These are phyloP conservation scores for Pontoporia blainvillei DNA, from an alignment of 2,113 vertebrate genomes.

Conservation along the genomic window DNA sequence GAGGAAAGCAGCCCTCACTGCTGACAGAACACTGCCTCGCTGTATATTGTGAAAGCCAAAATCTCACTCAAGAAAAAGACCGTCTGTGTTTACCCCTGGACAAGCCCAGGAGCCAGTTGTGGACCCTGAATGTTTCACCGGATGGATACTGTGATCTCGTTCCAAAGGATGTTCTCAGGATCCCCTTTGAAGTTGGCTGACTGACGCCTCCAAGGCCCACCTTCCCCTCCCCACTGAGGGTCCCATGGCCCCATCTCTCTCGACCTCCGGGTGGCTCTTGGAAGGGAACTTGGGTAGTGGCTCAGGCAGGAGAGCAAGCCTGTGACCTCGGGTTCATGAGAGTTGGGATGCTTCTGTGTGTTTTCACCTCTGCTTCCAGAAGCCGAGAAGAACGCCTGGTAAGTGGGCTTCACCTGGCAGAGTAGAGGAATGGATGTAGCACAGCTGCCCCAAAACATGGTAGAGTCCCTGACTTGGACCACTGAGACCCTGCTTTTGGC, in stretches of 20 bases:
- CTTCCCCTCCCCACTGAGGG: neutral
- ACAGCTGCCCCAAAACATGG: neutral
- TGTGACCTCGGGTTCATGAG: neutral
- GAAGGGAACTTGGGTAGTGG: neutral
- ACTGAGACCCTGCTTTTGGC: neutral
- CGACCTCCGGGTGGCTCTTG: neutral
- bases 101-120: neutral
- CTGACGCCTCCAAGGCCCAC: neutral
- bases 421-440: neutral
- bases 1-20: neutral
- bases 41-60: neutral
- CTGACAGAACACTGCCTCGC: too few relatives aligned
- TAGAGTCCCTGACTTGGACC: neutral
- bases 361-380: neutral
- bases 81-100: neutral
- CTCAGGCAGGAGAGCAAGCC: neutral
- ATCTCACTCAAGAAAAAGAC: neutral
- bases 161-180: neutral
- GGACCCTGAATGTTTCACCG: neutral
- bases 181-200: neutral
- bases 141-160: fast-evolving
- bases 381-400: neutral
- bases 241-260: neutral
- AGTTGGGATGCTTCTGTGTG: too few relatives aligned
- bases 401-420: neutral